Evolutionary conservation across 2,113 vertebrate genomes (phyloP).

Genomic region (Epinephelus cyanopodus): DNA sequence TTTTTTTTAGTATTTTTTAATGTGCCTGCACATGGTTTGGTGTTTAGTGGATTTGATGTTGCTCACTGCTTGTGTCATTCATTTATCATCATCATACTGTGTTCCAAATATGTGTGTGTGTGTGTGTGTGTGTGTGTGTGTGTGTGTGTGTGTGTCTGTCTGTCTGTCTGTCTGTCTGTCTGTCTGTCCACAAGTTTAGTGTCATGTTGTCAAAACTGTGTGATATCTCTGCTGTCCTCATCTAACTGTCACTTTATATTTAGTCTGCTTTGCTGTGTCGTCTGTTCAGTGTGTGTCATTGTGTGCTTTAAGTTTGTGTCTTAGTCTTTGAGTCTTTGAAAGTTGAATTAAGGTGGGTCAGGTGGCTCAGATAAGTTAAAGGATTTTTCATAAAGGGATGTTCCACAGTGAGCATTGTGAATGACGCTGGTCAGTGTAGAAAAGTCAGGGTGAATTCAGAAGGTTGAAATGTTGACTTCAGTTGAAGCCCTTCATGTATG

Average conservation of each 20-base stretch:
- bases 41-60: not conserved
- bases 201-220: not conserved
- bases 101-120: not conserved
- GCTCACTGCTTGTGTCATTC: not conserved
- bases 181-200: not conserved
- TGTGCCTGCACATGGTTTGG: not conserved
- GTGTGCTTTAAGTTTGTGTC: not conserved
- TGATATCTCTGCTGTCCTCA: constrained; percentile 8
- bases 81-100: not conserved
- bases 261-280: not conserved
- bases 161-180: not conserved
- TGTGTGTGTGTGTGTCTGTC: too few relatives aligned
- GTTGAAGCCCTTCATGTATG: not conserved
- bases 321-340: not conserved
- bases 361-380: not conserved
- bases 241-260: not conserved
- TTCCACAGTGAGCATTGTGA: not conserved
- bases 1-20: not conserved
- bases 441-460: not conserved
- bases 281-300: not conserved
- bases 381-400: not conserved
- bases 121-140: not conserved
- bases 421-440: not conserved
- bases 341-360: constrained; percentile 4
- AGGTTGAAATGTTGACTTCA: constrained; percentile 4